These are phyloP conservation scores for Triplophysa rosa DNA, from an alignment of 2,113 vertebrate species.

Conservation along the genomic window DNA sequence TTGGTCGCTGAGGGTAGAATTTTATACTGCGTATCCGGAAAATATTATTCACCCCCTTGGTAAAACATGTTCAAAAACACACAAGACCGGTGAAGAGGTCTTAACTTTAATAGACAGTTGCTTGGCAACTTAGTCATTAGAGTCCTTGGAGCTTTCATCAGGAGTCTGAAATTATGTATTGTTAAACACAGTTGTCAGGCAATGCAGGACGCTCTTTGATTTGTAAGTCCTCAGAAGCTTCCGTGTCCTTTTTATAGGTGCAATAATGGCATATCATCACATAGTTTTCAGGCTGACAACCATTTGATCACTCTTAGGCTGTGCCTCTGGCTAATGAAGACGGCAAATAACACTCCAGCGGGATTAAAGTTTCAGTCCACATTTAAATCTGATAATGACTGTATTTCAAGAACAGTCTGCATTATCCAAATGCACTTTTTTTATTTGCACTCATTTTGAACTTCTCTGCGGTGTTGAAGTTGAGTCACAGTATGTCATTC, in stretches of 20 bases:
- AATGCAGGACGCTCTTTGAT: constrained; percentile 15
- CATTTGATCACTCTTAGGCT: constrained; percentile 22
- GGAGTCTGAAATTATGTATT: constrained; percentile 30
- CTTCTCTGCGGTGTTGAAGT: neutral
- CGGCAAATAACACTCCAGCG: neutral
- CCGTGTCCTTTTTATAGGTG: constrained; percentile 20
- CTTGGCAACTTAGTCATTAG: constrained; percentile 24
- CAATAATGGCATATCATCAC: constrained; percentile 15
- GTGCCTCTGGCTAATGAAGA: neutral
- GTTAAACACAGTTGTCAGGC: constrained; percentile 22
- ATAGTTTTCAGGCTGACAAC: constrained; percentile 16
- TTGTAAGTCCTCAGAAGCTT: neutral
- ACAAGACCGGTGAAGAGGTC: constrained; percentile 22
- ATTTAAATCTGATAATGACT: constrained; percentile 11
- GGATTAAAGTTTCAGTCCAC: constrained; percentile 26
- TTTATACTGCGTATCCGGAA: neutral
- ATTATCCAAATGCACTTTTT: constrained; percentile 22
- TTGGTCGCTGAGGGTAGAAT: neutral
- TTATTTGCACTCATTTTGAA: neutral
- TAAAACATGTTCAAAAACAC: constrained; percentile 1
- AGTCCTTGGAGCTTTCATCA: constrained; percentile 25
- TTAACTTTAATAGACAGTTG: constrained; percentile 9
- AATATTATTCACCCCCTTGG: neutral
- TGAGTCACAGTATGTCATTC: constrained; percentile 24
- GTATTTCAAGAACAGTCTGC: neutral